Evolutionary conservation across 2,888 invertebrate genomes (phyloP).

Genomic region (Hemicrepidius hirtus): DNA sequence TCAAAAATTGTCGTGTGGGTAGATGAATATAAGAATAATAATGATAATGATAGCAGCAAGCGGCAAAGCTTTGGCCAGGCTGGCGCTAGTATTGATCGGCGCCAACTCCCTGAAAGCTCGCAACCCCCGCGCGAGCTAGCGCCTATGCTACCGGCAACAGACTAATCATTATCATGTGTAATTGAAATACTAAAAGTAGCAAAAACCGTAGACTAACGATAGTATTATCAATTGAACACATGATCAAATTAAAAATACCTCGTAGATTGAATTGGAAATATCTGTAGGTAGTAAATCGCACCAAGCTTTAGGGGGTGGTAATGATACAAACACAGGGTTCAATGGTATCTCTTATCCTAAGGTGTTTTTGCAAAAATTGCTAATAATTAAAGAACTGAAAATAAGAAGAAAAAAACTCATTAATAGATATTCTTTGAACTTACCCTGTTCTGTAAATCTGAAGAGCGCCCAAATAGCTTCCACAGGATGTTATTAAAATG

Average conservation of each 20-base stretch:
- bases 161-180: conserved; percentile 58
- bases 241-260: too few relatives aligned
- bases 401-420: too few relatives aligned
- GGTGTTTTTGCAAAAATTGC: conserved; percentile 16
- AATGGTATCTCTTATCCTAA: conserved; percentile 1
- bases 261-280: neutral
- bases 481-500: conserved; percentile 58
- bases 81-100: conserved; percentile 69
- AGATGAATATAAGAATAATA: conserved; percentile 27
- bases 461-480: conserved; percentile 52
- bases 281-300: neutral
- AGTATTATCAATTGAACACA: too few relatives aligned
- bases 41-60: conserved; percentile 47
- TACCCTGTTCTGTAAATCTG: conserved; percentile 53
- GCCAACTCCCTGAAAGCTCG: conserved; percentile 64
- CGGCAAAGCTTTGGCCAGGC: conserved; percentile 68
- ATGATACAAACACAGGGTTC: conserved; percentile 10
- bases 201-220: neutral
- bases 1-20: conserved; percentile 12
- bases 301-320: neutral
- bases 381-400: neutral
- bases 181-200: conserved; percentile 29
- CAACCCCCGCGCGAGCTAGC: conserved; percentile 56
- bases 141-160: conserved; percentile 58
- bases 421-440: conserved; percentile 27